Evolutionary conservation across 1,140 invertebrate genomes (phyloP).

Genomic region (Papilio xuthus): DNA sequence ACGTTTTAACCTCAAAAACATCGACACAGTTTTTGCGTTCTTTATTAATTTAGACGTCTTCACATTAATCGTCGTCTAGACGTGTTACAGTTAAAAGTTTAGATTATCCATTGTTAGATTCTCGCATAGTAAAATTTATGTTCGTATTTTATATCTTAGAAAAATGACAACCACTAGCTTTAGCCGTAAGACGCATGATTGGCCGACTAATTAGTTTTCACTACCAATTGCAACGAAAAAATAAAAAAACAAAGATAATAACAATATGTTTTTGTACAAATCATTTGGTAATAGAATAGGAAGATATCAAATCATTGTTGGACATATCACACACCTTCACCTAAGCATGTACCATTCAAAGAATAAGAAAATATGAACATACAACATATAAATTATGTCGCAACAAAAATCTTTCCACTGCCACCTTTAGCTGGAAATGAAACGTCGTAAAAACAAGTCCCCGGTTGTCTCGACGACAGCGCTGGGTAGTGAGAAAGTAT

Average conservation of each 20-base stretch:
- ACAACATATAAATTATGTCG: not conserved
- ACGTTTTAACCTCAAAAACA: conserved; percentile 18
- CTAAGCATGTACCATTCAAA: not conserved
- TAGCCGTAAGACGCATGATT: too few relatives aligned
- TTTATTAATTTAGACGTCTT: not conserved
- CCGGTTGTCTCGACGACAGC: not conserved
- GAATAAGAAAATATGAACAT: not conserved
- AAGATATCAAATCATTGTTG: too few relatives aligned
- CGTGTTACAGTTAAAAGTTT: not conserved
- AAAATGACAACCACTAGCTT: too few relatives aligned
- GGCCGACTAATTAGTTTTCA: too few relatives aligned
- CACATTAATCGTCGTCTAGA: not conserved
- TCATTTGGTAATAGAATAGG: too few relatives aligned
- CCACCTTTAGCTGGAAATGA: not conserved
- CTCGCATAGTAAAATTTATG: too few relatives aligned
- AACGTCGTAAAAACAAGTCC: conserved; percentile 7
- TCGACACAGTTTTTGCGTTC: not conserved
- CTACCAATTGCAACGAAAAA: too few relatives aligned
- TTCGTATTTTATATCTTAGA: too few relatives aligned
- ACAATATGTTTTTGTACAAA: too few relatives aligned
- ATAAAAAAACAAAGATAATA: too few relatives aligned
- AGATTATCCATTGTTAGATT: too few relatives aligned
- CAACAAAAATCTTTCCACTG: conserved; percentile 4
- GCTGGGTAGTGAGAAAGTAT: not conserved
- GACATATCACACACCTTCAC: too few relatives aligned